A percentile compares a stretch with the other conserved stretches of the same genome.
Evolutionary conservation across 2,113 vertebrate genomes (phyloP).

Genomic region (Gasterosteus nipponicus): DNA sequence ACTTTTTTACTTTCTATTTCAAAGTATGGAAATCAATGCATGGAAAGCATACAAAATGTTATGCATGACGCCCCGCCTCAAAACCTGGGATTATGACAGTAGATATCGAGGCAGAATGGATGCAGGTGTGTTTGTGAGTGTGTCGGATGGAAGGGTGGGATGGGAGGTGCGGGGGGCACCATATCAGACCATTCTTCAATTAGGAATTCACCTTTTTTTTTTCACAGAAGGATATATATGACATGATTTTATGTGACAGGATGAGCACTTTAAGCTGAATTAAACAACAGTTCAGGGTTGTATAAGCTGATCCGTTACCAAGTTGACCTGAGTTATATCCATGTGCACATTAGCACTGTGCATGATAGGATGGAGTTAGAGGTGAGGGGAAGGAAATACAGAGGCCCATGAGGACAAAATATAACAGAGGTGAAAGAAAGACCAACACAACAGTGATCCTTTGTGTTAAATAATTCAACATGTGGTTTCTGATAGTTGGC

Average conservation of each 20-base stretch:
- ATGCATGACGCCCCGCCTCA: too few species aligned
- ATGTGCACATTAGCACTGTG: not conserved
- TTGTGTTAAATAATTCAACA: conserved; percentile 63
- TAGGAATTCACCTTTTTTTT: too few species aligned
- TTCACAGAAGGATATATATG: too few species aligned
- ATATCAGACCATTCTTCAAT: too few species aligned
- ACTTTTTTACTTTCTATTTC: too few species aligned
- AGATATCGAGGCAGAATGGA: too few species aligned
- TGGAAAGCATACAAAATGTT: too few species aligned
- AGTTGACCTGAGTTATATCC: not conserved
- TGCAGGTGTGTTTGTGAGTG: not conserved
- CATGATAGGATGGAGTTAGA: not conserved
- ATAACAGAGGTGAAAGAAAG: conserved; percentile 12
- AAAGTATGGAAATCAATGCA: too few species aligned
- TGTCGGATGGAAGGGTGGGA: too few species aligned
- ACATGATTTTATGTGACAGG: too few species aligned
- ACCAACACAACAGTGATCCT: conserved; percentile 55
- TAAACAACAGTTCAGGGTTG: not conserved
- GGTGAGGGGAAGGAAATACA: not conserved
- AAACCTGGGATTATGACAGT: too few species aligned
- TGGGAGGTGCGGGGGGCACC: too few species aligned
- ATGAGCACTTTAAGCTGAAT: not conserved
- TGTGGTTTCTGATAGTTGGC: conserved; percentile 62
- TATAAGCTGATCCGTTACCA: not conserved
- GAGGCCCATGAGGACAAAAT: not conserved